Percentiles rank a stretch among this genome's conserved stretches.
Evolutionary conservation across 2,113 vertebrate genomes (phyloP).

Genomic region (Camelus dromedarius): DNA sequence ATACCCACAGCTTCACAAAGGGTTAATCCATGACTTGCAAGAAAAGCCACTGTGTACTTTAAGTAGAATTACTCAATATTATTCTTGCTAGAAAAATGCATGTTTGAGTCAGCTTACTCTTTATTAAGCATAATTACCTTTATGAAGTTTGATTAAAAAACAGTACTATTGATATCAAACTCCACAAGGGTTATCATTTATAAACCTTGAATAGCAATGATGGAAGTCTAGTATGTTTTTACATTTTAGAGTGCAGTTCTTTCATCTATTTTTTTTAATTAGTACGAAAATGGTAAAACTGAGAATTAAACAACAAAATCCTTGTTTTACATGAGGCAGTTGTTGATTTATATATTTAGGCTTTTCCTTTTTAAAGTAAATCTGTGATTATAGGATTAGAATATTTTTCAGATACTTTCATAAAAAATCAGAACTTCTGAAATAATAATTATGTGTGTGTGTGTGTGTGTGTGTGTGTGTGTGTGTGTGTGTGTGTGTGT

Average conservation of each 20-base stretch:
- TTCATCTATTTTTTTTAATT: background rate
- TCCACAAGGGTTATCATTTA: background rate
- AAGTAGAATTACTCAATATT: background rate
- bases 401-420: background rate
- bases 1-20: background rate
- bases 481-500: no score
- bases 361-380: background rate
- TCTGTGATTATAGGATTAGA: background rate
- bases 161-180: background rate
- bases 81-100: background rate
- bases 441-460: background rate
- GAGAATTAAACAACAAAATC: background rate
- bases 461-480: no score
- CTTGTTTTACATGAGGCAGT: background rate
- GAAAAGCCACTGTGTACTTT: background rate
- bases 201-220: background rate
- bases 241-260: background rate
- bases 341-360: background rate
- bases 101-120: background rate
- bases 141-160: background rate
- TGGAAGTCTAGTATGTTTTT: background rate
- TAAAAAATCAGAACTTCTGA: background rate
- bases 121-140: background rate
- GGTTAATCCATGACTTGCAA: background rate
- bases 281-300: background rate